These are phyloP conservation scores for Chaunax sp. DNA, from an alignment of 2,797 vertebrate species.

Conservation along the genomic window DNA sequence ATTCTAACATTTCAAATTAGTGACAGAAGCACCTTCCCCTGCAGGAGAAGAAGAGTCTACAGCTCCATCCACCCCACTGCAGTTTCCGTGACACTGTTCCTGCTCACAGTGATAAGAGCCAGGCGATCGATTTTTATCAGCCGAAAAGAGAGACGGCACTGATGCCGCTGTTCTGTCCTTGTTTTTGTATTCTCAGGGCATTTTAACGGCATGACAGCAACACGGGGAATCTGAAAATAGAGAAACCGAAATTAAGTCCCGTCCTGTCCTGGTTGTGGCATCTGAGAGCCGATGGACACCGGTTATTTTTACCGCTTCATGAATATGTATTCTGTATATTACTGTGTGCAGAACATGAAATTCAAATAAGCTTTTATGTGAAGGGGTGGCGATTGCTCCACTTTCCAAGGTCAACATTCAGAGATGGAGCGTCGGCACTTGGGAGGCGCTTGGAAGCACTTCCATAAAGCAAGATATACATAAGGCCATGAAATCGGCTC, in stretches of 20 bases:
- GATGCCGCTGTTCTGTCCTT: slow-evolving; percentile 23
- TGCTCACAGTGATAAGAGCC: slow-evolving; percentile 14
- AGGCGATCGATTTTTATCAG: slow-evolving; percentile 12
- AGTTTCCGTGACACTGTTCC: slow-evolving; percentile 20
- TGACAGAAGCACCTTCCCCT: not conserved
- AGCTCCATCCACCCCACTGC: slow-evolving; percentile 6
- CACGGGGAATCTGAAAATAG: slow-evolving; percentile 9
- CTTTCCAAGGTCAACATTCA: slow-evolving; percentile 38
- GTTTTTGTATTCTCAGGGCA: slow-evolving; percentile 57
- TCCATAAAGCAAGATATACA: slow-evolving; percentile 29
- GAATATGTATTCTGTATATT: slow-evolving; percentile 27
- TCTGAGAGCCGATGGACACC: slow-evolving; percentile 2
- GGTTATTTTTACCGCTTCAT: slow-evolving; percentile 19
- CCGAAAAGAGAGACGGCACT: slow-evolving; percentile 9
- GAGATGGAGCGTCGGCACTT: not conserved
- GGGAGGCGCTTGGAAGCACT: not conserved
- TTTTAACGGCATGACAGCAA: slow-evolving; percentile 39
- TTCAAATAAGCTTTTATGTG: slow-evolving; percentile 26
- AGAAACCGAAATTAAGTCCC: slow-evolving; percentile 1
- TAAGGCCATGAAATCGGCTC: slow-evolving; percentile 24
- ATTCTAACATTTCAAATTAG: not conserved
- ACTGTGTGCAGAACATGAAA: slow-evolving; percentile 30
- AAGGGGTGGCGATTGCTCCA: slow-evolving; percentile 1
- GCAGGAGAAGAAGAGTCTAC: not conserved
- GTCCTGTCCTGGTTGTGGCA: not conserved